Percentiles rank a stretch among this genome's conserved stretches.
Conservation (phyloP, 1,140 invertebrate species). For the Aphaenogaster floridana region DNA sequence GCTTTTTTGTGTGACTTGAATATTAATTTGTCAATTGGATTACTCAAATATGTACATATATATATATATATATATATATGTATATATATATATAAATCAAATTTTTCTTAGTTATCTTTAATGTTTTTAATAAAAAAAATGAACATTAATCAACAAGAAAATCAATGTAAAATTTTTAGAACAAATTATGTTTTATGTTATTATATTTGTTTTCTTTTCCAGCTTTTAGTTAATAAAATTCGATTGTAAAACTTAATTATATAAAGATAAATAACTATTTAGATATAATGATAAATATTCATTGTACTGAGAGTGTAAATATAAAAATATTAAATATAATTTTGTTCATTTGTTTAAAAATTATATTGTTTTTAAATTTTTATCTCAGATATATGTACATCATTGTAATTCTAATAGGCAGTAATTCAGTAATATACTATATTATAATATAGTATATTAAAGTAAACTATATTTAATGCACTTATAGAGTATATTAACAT, state of each 20-base stretch:
- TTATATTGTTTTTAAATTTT: constrained; percentile 6
- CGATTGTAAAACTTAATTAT: not conserved
- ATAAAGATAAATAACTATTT: not conserved
- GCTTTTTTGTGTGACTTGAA: not conserved
- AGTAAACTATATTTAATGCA: not conserved
- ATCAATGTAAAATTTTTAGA: not conserved
- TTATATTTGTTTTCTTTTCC: not conserved
- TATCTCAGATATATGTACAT: constrained; percentile 52
- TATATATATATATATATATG: not conserved
- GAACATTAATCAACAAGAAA: not conserved
- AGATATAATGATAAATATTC: not conserved
- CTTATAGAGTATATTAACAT: constrained; percentile 6
- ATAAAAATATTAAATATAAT: not conserved
- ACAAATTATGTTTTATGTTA: not conserved
- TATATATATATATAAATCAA: no score
- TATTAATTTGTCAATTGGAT: not conserved
- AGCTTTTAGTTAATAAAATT: constrained; percentile 1
- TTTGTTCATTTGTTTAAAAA: constrained; percentile 22
- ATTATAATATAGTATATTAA: constrained; percentile 1
- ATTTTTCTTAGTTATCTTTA: not conserved
- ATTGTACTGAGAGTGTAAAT: not conserved
- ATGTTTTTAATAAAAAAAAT: constrained; percentile 16
- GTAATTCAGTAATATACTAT: constrained; percentile 13
- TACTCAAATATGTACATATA: not conserved
- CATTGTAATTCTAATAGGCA: constrained; percentile 26